Evolutionary conservation across 2,113 vertebrate genomes (phyloP), one percentile per base, ranked within the genome.

Genomic region (Antechinus stuartii): DNA sequence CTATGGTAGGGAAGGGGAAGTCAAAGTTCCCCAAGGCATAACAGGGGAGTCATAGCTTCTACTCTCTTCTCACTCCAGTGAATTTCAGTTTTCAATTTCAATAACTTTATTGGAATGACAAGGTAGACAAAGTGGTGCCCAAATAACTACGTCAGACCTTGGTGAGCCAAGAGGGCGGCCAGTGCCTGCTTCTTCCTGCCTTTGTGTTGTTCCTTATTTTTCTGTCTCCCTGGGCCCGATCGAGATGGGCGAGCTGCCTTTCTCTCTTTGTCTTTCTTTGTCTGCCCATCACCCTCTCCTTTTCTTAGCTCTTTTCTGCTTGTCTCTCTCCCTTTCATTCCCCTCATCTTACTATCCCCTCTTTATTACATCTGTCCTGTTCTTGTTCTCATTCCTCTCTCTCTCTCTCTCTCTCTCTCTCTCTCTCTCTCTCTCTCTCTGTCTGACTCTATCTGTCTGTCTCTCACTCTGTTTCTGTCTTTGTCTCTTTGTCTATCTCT

Each of bases 181-280:
- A 16, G 68, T 1, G 6, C n/a, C 68, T 84, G 68, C 68, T 84
- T 84, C 54, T 23, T 56, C 54, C 54, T 92, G 47, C 52, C 50
- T 96, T 0, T 0, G 89, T 55, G 35, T 8, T 0, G 0, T 2
- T 89, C 35, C 25, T 14, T 2, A 90, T 42, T 68, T 10, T 52
- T 46, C 42, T 89, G 7, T 35, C 25, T 84, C 50, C 26, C 68
- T 76, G 35, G 35, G 14, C 35, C 35, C 2, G 5, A 14, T 35
- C 2, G 1, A 16, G 68, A n/a, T 84, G 35, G 68, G 16, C 5
- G 6, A 84, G n/a, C 68, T 84, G 68, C 90, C 68, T 91, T 1
- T 90, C 23, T 91, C 96, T 96, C 91, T 95, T 42, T 84, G n/a
- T 84, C 35, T 84, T 26, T 84, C 68, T 84, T 84, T 84, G 68